Percentiles rank a stretch among this genome's conserved stretches.
These are phyloP conservation scores for Scortum barcoo DNA, from an alignment of 2,113 vertebrate genomes.

Conservation along the genomic window DNA sequence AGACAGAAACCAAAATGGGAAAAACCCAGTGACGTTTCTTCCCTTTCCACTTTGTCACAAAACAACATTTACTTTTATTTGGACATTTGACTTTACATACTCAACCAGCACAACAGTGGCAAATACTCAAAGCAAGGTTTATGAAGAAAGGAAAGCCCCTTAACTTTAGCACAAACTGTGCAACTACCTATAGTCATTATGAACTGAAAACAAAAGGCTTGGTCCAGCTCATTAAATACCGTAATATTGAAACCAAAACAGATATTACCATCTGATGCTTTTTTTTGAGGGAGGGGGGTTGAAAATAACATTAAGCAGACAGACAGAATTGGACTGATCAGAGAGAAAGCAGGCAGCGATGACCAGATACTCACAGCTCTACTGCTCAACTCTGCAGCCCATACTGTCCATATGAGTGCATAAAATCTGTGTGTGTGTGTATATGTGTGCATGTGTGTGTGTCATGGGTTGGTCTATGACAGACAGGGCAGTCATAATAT, in stretches of 20 bases:
- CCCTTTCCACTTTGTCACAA: constrained; percentile 64
- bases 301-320: constrained; percentile 41
- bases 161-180: constrained; percentile 50
- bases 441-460: constrained; percentile 31
- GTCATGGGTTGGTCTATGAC: constrained; percentile 30
- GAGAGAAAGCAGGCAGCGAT: constrained; percentile 87
- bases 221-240: constrained; percentile 57
- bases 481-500: constrained; percentile 47
- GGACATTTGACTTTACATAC: constrained; percentile 41
- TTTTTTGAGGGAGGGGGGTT: too few species aligned
- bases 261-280: neutral
- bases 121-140: constrained; percentile 57
- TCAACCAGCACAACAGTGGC: constrained; percentile 61
- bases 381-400: constrained; percentile 80
- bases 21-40: constrained; percentile 34
- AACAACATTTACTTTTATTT: constrained; percentile 74
- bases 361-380: constrained; percentile 81
- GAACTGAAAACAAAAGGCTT: constrained; percentile 64
- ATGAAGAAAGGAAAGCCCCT: constrained; percentile 61
- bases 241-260: constrained; percentile 57
- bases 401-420: constrained; percentile 30
- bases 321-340: constrained; percentile 66
- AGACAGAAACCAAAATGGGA: constrained; percentile 77
- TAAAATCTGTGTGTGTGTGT: constrained; percentile 40
- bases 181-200: constrained; percentile 33